Conservation (phyloP, 2,113 vertebrate genomes). For the Patagioenas fasciata region DNA sequence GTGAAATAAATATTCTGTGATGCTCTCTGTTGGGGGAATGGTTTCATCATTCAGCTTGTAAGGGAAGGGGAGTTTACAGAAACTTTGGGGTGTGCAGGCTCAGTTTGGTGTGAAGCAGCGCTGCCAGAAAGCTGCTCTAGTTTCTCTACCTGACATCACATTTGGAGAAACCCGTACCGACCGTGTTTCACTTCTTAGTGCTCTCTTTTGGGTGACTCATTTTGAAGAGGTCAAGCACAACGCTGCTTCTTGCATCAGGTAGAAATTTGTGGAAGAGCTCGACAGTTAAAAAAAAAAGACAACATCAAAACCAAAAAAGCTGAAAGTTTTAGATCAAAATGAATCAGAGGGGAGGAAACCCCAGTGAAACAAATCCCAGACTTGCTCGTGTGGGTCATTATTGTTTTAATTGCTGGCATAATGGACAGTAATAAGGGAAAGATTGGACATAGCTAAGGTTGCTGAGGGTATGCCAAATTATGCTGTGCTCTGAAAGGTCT, state of each 20-base stretch:
- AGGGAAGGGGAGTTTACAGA: neutral
- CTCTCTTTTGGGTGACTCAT: neutral
- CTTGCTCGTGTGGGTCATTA: neutral
- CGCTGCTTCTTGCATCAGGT: neutral
- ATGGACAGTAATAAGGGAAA: neutral
- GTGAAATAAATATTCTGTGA: neutral
- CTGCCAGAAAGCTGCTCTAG: neutral
- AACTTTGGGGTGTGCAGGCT: neutral
- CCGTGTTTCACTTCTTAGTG: neutral
- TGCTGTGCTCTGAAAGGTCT: neutral
- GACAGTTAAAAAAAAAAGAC: neutral
- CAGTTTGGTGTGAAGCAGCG: neutral
- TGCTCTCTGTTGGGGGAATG: neutral
- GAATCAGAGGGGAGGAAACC: rapidly evolving
- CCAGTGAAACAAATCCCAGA: neutral
- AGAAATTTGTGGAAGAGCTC: neutral
- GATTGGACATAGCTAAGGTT: neutral
- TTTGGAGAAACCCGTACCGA: neutral
- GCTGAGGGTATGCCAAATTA: no score
- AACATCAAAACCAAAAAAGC: no score
- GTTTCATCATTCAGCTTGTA: neutral
- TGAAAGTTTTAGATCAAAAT: neutral
- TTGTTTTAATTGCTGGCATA: neutral
- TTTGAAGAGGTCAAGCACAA: neutral
- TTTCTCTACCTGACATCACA: neutral